These are phyloP conservation scores for Acyrthosiphon pisum DNA, from an alignment of 1,140 invertebrate genomes.

Conservation along the genomic window DNA sequence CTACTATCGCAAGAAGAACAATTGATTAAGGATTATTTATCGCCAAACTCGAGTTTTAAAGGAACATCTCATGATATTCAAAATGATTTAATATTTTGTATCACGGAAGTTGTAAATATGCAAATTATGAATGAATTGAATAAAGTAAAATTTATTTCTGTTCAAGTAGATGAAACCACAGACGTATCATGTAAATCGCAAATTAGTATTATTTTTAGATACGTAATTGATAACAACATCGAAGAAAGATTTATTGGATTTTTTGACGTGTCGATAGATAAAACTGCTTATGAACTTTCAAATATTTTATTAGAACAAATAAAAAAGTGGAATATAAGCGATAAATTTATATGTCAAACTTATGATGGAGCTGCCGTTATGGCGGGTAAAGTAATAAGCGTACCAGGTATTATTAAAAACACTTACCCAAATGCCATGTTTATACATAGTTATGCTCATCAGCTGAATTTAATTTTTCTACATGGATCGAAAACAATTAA, in stretches of 20 bases:
- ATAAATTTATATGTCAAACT: constrained; percentile 58
- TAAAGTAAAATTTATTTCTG: constrained; percentile 60
- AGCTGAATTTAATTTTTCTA: neutral
- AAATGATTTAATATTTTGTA: constrained; percentile 62
- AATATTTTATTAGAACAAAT: constrained; percentile 11
- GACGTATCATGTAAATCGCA: constrained; percentile 61
- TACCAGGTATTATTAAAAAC: neutral
- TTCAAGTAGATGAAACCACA: constrained; percentile 61
- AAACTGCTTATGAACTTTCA: neutral
- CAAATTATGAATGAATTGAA: constrained; percentile 61
- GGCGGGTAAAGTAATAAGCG: neutral
- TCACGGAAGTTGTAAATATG: constrained; percentile 60
- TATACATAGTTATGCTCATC: neutral
- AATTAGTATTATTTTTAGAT: constrained; percentile 61
- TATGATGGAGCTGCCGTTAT: constrained; percentile 58
- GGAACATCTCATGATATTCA: constrained; percentile 57
- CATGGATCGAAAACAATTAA: neutral
- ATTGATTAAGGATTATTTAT: constrained; percentile 60
- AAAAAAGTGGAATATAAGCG: neutral
- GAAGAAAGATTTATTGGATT: constrained; percentile 65
- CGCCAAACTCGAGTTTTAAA: constrained; percentile 56
- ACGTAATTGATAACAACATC: constrained; percentile 69
- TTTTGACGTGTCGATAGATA: constrained; percentile 16
- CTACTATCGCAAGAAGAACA: neutral
- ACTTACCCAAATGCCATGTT: neutral